phyloP scores from a whole-genome alignment of 1,140 invertebrate species.

The Patella vulgata region DNA sequence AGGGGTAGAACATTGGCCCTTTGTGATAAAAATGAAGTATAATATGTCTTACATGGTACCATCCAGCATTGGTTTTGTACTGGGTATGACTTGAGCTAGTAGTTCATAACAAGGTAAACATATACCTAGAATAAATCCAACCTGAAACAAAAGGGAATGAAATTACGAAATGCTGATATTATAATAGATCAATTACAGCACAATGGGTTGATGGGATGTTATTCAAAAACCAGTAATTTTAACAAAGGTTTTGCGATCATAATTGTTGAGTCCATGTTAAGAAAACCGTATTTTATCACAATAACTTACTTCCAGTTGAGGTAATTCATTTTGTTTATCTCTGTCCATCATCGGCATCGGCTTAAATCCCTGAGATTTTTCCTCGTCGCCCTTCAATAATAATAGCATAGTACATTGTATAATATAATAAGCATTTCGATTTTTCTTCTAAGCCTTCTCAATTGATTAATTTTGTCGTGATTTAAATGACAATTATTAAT shows the following conservation, averaged over 20 bases:
- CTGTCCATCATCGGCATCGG: constrained; percentile 89
- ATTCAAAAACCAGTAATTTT: not conserved
- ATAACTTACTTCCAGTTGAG: constrained; percentile 75
- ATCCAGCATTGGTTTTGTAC: constrained; percentile 76
- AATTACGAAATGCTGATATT: too few species aligned
- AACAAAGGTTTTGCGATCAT: not conserved
- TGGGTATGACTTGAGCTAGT: constrained; percentile 76
- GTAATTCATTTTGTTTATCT: constrained; percentile 76
- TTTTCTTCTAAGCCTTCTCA: not conserved
- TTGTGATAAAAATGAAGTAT: not conserved
- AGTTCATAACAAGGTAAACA: constrained; percentile 84
- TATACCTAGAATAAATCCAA: constrained; percentile 82
- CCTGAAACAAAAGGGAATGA: constrained; percentile 67
- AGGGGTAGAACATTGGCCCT: not conserved
- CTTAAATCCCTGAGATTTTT: constrained; percentile 74
- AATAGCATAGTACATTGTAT: too few species aligned
- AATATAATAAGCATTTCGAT: not conserved
- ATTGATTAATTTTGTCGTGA: not conserved
- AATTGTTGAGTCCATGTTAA: not conserved
- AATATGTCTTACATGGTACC: constrained; percentile 70
- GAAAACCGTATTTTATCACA: not conserved
- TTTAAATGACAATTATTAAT: not conserved
- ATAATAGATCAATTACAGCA: not conserved
- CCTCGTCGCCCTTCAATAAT: constrained; percentile 74
- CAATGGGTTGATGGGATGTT: too few species aligned